Conservation (phyloP, 2,113 vertebrate species). For the Pomatostomus ruficeps region DNA sequence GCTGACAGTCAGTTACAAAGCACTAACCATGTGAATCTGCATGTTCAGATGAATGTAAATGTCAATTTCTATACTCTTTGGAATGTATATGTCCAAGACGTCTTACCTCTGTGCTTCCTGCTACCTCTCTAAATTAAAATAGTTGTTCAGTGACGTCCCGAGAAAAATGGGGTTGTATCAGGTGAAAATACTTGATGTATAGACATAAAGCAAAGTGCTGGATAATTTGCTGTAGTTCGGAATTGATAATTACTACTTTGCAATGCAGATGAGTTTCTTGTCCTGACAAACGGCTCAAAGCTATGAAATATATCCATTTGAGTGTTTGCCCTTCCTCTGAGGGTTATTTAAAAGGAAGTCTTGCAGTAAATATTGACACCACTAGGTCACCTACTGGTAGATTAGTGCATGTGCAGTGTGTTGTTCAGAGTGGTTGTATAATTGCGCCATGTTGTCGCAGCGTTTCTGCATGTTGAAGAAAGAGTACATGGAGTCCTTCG, state of each 20-base stretch:
- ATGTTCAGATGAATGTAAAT: neutral
- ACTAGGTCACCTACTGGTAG: neutral
- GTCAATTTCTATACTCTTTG: neutral
- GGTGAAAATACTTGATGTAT: neutral
- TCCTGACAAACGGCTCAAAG: neutral
- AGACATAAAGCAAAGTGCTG: neutral
- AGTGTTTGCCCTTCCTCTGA: neutral
- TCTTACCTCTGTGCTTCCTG: neutral
- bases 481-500: slow-evolving; percentile 98
- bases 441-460: slow-evolving; percentile 62
- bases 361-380: neutral
- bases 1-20: neutral
- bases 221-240: neutral
- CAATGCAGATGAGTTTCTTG: neutral
- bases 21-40: neutral
- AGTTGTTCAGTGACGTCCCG: rapidly evolving
- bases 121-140: neutral
- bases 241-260: neutral
- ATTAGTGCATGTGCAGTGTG: neutral
- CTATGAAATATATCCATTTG: neutral
- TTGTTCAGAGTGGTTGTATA: neutral
- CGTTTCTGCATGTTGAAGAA: slow-evolving; percentile 97
- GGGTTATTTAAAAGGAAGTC: neutral
- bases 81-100: neutral
- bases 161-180: neutral